Evolutionary conservation across 2,113 vertebrate genomes (phyloP), one percentile per base, ranked within the genome.

Genomic region (Hyperoodon ampullatus): DNA sequence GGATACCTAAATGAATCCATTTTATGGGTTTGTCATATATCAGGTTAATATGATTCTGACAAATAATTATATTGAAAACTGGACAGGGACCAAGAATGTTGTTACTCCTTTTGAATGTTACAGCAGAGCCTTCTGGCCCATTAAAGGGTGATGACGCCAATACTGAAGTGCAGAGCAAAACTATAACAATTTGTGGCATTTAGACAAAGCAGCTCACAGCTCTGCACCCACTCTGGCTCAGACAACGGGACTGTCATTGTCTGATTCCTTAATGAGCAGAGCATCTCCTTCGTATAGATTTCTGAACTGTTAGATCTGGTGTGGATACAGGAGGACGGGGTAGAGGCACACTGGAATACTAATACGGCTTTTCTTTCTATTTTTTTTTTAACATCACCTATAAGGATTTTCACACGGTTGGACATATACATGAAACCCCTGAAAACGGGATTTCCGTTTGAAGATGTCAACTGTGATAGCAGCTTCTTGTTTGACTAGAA

Each of bases 11-110:
- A 97, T 97, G 96, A 96, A 98, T 98, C 95, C 94, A 83, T 97
- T 97, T 97, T 97, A 97, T 84, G 77, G 68, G 95, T 95, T 94
- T 98, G 95, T 97, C 97, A 96, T 96, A 97, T 95, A 98, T 97
- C 96, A 97, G 96, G 95, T 97, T 98, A 97, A 98, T 98, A 95
- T 94, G 97, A 94, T 96, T 93, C 95, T 97, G 95, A 97, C 96
- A 97, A 97, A 97, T 97, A 97, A 97, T 97, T 97, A 95, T 92
- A 97, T 26, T 96, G 95, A 90, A 96, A 92, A 92, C 92, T 72
- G 84, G 96, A 94, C 94, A 94, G 96, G 88, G 95, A 89, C 47
- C 16, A 71, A 71, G 61, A 93, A 91, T 60, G 53, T 78, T 88
- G 63, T 94, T 95, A 82, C 77, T 96, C 93, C 83, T 97, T 96